Conservation (phyloP, 2,888 invertebrate species). For the Euplagia quadripunctaria region DNA sequence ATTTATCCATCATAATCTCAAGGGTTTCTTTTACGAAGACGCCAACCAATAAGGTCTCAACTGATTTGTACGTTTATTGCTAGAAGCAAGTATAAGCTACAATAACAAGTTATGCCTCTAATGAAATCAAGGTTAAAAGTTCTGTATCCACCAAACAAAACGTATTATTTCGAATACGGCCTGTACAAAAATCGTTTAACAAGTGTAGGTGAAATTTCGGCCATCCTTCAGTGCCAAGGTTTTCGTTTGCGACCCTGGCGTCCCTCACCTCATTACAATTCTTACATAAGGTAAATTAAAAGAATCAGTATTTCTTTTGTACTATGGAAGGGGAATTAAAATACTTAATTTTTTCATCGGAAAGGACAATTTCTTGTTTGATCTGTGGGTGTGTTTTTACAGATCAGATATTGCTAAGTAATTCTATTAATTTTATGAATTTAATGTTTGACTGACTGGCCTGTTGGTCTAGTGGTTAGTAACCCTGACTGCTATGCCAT, state of each 20-base stretch:
- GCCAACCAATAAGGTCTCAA: neutral
- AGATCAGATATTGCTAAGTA: neutral
- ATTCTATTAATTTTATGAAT: no score
- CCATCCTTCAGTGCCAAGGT: slow-evolving; percentile 29
- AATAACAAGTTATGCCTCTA: neutral
- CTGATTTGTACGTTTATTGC: neutral
- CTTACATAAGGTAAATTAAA: slow-evolving; percentile 3
- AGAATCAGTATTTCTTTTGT: slow-evolving; percentile 4
- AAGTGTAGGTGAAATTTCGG: slow-evolving; percentile 5
- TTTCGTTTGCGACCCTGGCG: slow-evolving; percentile 14
- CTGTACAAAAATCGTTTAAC: slow-evolving; percentile 9
- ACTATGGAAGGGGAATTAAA: neutral
- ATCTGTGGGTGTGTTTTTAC: neutral
- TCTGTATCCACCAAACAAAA: slow-evolving; percentile 5
- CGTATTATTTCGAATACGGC: slow-evolving; percentile 8
- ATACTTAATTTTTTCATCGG: neutral
- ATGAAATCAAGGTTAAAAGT: slow-evolving; percentile 5
- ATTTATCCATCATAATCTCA: neutral
- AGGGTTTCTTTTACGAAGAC: neutral
- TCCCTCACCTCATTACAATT: slow-evolving; percentile 11
- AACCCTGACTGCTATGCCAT: no score
- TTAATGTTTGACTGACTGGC: no score
- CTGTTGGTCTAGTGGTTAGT: no score
- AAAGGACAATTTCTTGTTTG: neutral
- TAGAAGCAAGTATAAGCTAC: neutral